phyloP scores from a whole-genome alignment of 2,113 vertebrate genomes.

The Antechinus stuartii region DNA sequence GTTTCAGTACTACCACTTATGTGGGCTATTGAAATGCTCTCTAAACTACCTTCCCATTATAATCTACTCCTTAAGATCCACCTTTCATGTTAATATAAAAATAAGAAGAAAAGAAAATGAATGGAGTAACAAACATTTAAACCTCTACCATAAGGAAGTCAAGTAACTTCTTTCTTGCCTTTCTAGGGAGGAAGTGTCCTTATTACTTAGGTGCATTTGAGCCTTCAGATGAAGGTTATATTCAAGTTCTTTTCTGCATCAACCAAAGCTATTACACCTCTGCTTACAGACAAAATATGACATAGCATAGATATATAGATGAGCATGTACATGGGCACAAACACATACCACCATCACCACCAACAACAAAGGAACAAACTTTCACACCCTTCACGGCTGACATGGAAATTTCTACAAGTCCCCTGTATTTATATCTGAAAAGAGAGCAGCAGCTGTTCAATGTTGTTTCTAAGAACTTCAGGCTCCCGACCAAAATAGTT shows the following conservation, averaged over 20 bases:
- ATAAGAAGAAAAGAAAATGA: not conserved
- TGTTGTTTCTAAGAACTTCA: constrained; percentile 80
- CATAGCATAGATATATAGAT: not conserved
- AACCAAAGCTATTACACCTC: not conserved
- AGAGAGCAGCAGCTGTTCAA: constrained; percentile 65
- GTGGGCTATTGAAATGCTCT: not conserved
- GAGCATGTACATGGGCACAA: no score
- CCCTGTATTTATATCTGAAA: constrained; percentile 75
- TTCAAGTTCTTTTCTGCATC: not conserved
- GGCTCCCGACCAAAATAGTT: constrained; percentile 78
- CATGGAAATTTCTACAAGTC: constrained; percentile 52
- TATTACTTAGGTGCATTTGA: not conserved
- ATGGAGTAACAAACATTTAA: not conserved
- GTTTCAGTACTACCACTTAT: not conserved
- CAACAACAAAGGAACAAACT: constrained; percentile 17
- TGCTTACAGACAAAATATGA: not conserved
- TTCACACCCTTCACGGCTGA: constrained; percentile 55
- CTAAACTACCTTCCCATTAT: not conserved
- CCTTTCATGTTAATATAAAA: not conserved
- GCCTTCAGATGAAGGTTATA: not conserved
- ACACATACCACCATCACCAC: not conserved
- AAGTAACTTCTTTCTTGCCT: not conserved
- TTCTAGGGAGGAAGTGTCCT: not conserved
- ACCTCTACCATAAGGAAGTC: not conserved
- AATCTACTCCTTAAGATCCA: not conserved